Base-by-base conservation (phyloP, 2,888 invertebrate genomes). In the Lycia hirtaria region DNA sequence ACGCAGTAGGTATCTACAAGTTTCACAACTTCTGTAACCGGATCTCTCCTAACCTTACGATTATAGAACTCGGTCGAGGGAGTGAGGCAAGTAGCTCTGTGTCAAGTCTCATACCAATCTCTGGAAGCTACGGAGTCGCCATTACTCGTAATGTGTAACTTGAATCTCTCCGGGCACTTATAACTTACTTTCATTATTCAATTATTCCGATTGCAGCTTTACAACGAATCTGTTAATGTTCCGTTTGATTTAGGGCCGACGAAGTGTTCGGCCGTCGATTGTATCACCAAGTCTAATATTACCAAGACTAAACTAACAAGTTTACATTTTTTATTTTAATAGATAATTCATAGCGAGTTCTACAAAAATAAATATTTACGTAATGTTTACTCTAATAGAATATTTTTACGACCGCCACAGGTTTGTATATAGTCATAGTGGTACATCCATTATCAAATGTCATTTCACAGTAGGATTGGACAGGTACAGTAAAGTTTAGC, bases 41-140 rank as follows among this genome's bases (percentile, higher is more conserved):
- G 20, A 20, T 10, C 33, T n/a, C 4, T n/a, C 2, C 14, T 19
- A 4, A 32, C 9, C 10, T 15, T 22, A 17, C 24, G 24, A 24
- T 26, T 38, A 38, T 35, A 10, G 3, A 17, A 7, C 12, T 19
- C 5, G 37, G 15, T 19, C 35, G 19, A 35, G 35, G n/a, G n/a
- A n/a, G n/a, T n/a, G n/a, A n/a, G n/a, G n/a, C n/a, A n/a, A 35
- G 30, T 4, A 4, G 30, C 3, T 4, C 12, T 12, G 48, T 19
- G 17, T 50, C 22, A 14, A 15, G 38, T 45, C 37, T 40, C 40
- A 30, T 24, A n/a, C 6, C n/a, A n/a, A 37, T 43, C n/a, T 28
- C 44, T 44, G 30, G 28, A 35, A 45, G 52, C 44, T 28, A 9
- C 4, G 15, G 0, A 51, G 5, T 7, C 26, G 9, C 24, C 14